phyloP scores from a whole-genome alignment of 2,888 invertebrate genomes.

The Rutpela maculata region DNA sequence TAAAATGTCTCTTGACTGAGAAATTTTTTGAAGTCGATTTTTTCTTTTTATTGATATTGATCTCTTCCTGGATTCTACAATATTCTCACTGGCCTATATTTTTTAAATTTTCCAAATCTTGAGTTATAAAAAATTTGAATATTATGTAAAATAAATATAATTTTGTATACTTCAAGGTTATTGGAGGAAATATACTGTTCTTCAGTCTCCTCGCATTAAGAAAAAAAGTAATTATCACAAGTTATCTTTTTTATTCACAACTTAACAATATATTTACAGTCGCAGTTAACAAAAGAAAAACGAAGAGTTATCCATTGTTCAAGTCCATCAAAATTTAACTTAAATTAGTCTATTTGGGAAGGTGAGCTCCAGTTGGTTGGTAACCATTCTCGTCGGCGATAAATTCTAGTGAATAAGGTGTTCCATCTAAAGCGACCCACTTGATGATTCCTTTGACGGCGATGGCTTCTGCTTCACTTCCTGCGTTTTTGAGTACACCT shows the following conservation, averaged over 20 bases:
- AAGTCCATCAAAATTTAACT: neutral
- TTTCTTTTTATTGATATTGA: too few species aligned
- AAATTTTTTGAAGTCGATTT: too few species aligned
- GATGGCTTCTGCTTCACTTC: conserved; percentile 80
- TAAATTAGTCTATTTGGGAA: conserved; percentile 66
- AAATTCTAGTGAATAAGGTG: conserved; percentile 79
- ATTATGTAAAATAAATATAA: too few species aligned
- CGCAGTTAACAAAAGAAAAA: neutral
- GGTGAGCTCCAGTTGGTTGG: conserved; percentile 75
- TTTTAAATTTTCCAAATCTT: too few species aligned
- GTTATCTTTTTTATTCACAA: conserved; percentile 12
- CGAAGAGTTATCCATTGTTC: neutral
- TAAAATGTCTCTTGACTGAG: too few species aligned
- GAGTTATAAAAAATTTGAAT: too few species aligned
- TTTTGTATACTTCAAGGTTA: too few species aligned
- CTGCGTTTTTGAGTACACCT: conserved; percentile 78
- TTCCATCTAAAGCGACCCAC: conserved; percentile 79
- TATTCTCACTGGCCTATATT: too few species aligned
- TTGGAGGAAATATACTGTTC: too few species aligned
- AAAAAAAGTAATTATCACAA: neutral
- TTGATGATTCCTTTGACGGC: conserved; percentile 79
- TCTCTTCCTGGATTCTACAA: too few species aligned
- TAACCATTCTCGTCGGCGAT: conserved; percentile 80
- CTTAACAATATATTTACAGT: conserved; percentile 22
- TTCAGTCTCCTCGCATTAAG: conserved; percentile 18